These are phyloP conservation scores for Eremobia ochroleuca DNA, from an alignment of 2,888 invertebrate genomes.

Conservation along the genomic window DNA sequence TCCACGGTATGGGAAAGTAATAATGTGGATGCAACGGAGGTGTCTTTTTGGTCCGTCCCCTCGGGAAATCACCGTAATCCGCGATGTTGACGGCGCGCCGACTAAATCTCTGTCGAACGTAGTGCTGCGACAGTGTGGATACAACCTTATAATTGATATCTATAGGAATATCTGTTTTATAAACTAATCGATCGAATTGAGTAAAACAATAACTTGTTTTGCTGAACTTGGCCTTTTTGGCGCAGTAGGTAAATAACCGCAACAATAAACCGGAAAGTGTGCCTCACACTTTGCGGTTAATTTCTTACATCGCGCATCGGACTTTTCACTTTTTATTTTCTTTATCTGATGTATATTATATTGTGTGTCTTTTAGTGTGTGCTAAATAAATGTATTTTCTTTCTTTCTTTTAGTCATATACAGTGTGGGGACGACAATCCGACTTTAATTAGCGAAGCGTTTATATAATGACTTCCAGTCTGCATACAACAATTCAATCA, in stretches of 20 bases:
- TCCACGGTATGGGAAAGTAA: conserved; percentile 87
- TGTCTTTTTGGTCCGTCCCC: conserved; percentile 90
- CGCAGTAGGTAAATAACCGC: too few species aligned
- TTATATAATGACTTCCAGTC: neutral
- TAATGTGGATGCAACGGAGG: conserved; percentile 87
- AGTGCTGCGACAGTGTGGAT: conserved; percentile 70
- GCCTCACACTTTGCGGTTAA: too few species aligned
- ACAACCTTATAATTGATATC: conserved; percentile 45
- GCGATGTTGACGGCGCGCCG: conserved; percentile 83
- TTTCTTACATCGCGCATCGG: neutral
- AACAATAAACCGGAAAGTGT: too few species aligned
- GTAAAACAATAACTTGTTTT: neutral
- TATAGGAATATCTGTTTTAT: neutral
- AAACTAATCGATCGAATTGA: neutral
- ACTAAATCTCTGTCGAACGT: conserved; percentile 86
- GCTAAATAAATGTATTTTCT: neutral
- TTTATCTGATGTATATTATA: neutral
- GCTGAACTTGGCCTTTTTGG: neutral
- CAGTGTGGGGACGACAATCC: neutral
- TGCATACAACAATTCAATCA: neutral
- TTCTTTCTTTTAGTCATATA: neutral
- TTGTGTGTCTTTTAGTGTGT: too few species aligned
- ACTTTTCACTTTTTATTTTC: neutral
- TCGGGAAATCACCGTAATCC: conserved; percentile 91
- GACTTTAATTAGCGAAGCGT: neutral